Evolutionary conservation across 2,113 vertebrate genomes (phyloP), one percentile per base, ranked within the genome.

Genomic region (Elanoides forficatus): DNA sequence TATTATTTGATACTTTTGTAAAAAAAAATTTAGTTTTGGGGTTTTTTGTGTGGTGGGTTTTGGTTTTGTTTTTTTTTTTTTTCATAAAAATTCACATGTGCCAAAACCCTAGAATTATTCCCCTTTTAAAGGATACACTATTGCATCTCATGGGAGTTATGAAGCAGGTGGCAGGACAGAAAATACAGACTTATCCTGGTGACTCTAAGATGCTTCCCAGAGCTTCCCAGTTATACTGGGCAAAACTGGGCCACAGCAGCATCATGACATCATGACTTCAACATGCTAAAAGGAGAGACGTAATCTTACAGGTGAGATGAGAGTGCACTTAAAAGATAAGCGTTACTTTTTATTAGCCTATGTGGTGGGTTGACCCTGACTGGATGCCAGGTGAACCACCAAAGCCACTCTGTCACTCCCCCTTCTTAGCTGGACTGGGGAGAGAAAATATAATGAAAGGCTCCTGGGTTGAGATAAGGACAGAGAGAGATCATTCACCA

Each of bases 341-440:
- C 27, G 10, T 34, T 68, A 55, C 9, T 73, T 91, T 84, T 78
- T 63, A 78, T 86, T 88, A 40, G 45, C 10, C 19, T 18, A 50
- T 42, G 6, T 16, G 18, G 5, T 29, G 40, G 7, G 30, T 55
- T 55, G n/a, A 47, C 18, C 8, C 6, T 0, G 1, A 15, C 59
- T 1, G 5, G 50, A 40, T 16, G 25, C 6, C 6, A 0, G 0
- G 50, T 52, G 13, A 2, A 2, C 40, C 53, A 81, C 4, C 2
- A 36, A 75, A 86, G 25, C 36, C 9, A 2, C n/a, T 62, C 47
- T 27, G 19, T 36, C n/a, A 7, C 5, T 30, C 32, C 34, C 27
- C 34, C 29, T 80, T 19, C 67, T 60, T 21, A 59, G 27, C 27
- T 30, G 52, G 27, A 30, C 52, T 30, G 16, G 52, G 27, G 27